phyloP scores from a whole-genome alignment of 2,888 invertebrate species.

The Belgica antarctica region DNA sequence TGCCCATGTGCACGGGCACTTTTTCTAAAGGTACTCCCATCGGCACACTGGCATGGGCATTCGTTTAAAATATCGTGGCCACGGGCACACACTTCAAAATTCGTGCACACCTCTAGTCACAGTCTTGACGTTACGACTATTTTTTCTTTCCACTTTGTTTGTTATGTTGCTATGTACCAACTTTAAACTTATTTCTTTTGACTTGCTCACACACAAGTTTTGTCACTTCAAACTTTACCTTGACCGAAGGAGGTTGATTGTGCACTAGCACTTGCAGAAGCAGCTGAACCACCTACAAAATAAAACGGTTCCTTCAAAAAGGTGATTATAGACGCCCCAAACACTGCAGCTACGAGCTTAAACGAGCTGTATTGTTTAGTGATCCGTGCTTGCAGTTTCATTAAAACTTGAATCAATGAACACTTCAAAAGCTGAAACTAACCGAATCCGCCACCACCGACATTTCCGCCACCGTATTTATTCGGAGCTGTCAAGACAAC shows the following conservation, averaged over 20 bases:
- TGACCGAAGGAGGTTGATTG: neutral
- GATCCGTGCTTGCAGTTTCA: neutral
- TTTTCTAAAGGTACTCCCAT: too few species aligned
- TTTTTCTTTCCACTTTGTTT: neutral
- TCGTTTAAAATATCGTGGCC: too few species aligned
- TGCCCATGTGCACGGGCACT: too few species aligned
- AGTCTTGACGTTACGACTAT: neutral
- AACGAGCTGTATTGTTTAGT: too few species aligned
- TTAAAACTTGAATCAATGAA: neutral
- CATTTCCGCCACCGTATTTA: neutral
- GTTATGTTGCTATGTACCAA: neutral
- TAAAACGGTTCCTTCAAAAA: neutral
- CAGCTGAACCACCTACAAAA: neutral
- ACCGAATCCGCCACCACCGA: neutral
- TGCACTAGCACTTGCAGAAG: constrained; percentile 6
- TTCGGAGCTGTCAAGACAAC: neutral
- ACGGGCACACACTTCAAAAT: too few species aligned
- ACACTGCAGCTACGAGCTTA: neutral
- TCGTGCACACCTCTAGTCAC: too few species aligned
- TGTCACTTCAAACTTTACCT: neutral
- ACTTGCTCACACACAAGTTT: neutral
- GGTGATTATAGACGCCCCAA: neutral
- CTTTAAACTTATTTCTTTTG: neutral
- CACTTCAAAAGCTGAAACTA: too few species aligned
- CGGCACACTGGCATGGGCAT: too few species aligned